A percentile compares a stretch with the other conserved stretches of the same genome.
Evolutionary conservation across 2,888 invertebrate genomes (phyloP).

Genomic region (Aporophyla nigra): DNA sequence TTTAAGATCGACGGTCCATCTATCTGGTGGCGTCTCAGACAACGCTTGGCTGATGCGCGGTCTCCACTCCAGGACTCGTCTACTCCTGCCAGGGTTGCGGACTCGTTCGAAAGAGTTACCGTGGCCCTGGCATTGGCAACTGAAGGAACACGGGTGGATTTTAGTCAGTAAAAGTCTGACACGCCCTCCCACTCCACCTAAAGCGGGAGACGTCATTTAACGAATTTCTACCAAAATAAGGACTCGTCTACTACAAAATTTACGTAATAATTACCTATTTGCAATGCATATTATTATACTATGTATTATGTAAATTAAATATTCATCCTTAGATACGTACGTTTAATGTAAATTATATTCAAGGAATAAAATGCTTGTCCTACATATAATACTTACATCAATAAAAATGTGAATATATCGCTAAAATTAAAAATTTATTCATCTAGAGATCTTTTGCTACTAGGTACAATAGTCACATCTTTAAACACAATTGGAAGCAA

Average conservation of each 20-base stretch:
- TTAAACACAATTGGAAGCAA: conserved; percentile 23
- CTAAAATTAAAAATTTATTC: conserved; percentile 1
- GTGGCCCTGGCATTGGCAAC: too few species aligned
- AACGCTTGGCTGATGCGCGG: neutral
- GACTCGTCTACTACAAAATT: neutral
- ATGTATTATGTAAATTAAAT: too few species aligned
- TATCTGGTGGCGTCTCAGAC: neutral
- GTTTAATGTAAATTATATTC: neutral
- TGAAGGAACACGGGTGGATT: too few species aligned
- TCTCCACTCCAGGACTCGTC: neutral
- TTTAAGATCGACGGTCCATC: neutral
- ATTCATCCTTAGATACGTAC: neutral
- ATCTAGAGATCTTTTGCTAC: neutral
- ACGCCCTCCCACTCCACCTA: too few species aligned
- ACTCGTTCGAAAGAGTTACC: too few species aligned
- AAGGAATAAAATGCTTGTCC: neutral
- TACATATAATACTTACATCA: too few species aligned
- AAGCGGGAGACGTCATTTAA: too few species aligned
- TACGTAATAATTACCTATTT: neutral
- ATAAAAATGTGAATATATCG: neutral
- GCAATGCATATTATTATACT: neutral
- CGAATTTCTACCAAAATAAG: too few species aligned
- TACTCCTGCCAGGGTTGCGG: too few species aligned
- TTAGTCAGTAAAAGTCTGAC: too few species aligned
- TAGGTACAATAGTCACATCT: conserved; percentile 6